Evolutionary conservation across 64 coral and sea anemone genomes (phyloP).

Genomic region (Porites lutea): DNA sequence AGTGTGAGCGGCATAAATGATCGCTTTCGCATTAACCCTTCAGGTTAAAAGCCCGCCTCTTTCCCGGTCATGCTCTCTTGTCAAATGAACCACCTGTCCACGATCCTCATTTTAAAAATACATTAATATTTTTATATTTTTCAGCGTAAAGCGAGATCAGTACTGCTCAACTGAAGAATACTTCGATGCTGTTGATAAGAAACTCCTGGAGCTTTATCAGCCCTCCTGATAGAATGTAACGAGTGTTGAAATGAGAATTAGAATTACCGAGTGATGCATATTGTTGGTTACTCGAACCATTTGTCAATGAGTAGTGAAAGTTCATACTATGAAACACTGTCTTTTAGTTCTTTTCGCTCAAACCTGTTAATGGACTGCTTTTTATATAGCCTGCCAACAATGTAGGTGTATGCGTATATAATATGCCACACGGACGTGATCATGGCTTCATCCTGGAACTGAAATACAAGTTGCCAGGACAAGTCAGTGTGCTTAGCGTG

Average conservation of each 20-base stretch:
- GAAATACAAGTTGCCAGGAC: background rate
- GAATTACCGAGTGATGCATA: background rate
- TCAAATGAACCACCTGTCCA: background rate
- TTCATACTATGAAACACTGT: background rate
- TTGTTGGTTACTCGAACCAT: background rate
- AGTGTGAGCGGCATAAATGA: too few relatives aligned
- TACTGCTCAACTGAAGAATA: conserved; percentile 90
- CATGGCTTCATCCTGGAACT: background rate
- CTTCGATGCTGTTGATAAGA: conserved; percentile 77
- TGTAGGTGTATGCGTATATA: background rate
- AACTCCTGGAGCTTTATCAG: conserved; percentile 38
- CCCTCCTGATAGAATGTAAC: background rate
- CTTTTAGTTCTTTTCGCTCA: background rate
- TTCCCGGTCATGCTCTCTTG: background rate
- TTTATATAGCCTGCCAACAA: background rate
- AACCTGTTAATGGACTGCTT: background rate
- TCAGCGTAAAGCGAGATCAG: conserved; percentile 96
- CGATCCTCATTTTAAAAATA: background rate
- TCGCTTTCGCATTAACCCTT: too few relatives aligned
- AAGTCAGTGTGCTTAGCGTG: background rate
- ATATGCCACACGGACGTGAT: background rate
- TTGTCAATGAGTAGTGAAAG: background rate
- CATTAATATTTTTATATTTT: conserved; percentile 31
- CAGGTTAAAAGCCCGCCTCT: background rate
- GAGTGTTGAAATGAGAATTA: background rate